These are phyloP conservation scores for Hydra vulgaris DNA, from an alignment of 30 jellyfish, hydroid and myxozoan genomes.

Conservation along the genomic window DNA sequence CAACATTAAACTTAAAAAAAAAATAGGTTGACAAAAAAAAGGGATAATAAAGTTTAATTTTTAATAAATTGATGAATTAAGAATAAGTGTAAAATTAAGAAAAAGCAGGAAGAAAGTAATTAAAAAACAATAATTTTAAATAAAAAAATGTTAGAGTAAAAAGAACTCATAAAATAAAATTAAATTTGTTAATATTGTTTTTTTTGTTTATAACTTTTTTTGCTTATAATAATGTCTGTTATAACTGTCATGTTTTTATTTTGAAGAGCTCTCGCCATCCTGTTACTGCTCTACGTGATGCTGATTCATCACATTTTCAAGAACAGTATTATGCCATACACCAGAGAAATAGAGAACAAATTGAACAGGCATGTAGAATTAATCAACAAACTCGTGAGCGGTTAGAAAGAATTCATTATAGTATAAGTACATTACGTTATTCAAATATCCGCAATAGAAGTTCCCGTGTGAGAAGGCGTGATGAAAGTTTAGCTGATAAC, in stretches of 20 bases:
- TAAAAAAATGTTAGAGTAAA: too few relatives aligned
- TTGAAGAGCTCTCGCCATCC: neutral
- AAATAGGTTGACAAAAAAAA: too few relatives aligned
- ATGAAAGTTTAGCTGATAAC: neutral
- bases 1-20: too few relatives aligned
- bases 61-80: too few relatives aligned
- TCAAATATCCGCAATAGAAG: neutral
- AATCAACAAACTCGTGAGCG: conserved; percentile 62
- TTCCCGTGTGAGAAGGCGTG: neutral
- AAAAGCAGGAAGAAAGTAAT: too few relatives aligned
- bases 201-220: too few relatives aligned
- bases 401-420: conserved; percentile 22
- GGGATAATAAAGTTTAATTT: too few relatives aligned
- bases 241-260: neutral
- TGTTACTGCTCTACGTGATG: neutral
- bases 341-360: conserved; percentile 24
- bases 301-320: neutral
- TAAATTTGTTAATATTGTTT: too few relatives aligned
- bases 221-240: too few relatives aligned
- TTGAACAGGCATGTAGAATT: conserved; percentile 31
- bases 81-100: too few relatives aligned
- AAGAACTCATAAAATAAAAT: too few relatives aligned
- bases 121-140: too few relatives aligned
- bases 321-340: neutral
- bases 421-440: conserved; percentile 4